These are phyloP conservation scores for Sebastes schlegelii DNA, from an alignment of 2,113 vertebrate genomes.

Conservation along the genomic window DNA sequence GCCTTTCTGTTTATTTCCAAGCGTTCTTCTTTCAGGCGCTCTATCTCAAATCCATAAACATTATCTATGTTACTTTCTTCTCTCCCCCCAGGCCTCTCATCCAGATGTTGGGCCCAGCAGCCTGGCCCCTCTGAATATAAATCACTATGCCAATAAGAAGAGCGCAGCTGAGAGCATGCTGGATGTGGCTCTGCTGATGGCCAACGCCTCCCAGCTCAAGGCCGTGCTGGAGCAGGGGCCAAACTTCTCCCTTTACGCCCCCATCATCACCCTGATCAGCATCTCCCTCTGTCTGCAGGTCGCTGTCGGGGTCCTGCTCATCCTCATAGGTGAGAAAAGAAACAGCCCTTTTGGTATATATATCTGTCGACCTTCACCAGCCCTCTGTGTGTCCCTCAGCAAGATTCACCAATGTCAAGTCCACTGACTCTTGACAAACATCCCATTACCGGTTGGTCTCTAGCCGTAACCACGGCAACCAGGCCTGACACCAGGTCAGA, in stretches of 20 bases:
- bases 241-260: constrained; percentile 83
- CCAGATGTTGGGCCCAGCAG: constrained; percentile 56
- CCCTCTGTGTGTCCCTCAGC: constrained; percentile 4
- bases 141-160: constrained; percentile 94
- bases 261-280: constrained; percentile 88
- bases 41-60: constrained; percentile 35
- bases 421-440: constrained; percentile 63
- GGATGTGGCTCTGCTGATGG: constrained; percentile 93
- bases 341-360: constrained; percentile 18
- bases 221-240: constrained; percentile 89
- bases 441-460: constrained; percentile 42
- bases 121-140: constrained; percentile 86
- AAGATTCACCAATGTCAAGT: constrained; percentile 57
- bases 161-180: constrained; percentile 93
- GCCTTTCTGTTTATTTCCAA: constrained; percentile 29
- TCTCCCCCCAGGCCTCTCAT: constrained; percentile 51
- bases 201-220: constrained; percentile 93
- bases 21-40: constrained; percentile 38
- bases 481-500: constrained; percentile 57
- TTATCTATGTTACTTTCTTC: constrained; percentile 43
- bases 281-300: constrained; percentile 90
- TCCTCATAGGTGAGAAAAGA: constrained; percentile 89
- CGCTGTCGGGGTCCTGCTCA: constrained; percentile 89
- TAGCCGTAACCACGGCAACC: constrained; percentile 58
- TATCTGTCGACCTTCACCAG: constrained; percentile 1